Evolutionary conservation across 2,888 invertebrate genomes (phyloP).

Genomic region (Cistogaster globosa): DNA sequence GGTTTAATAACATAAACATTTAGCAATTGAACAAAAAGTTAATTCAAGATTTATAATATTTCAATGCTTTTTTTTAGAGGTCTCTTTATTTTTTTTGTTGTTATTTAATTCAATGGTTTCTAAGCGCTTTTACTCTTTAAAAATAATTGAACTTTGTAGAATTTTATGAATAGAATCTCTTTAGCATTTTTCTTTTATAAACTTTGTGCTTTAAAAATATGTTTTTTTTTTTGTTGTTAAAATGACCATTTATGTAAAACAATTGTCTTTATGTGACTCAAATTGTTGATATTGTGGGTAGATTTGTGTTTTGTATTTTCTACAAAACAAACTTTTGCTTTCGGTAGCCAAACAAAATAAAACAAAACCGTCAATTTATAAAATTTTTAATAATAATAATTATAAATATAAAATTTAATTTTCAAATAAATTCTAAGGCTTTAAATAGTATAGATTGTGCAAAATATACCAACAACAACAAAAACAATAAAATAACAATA

Average conservation of each 20-base stretch:
- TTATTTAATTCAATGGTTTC: neutral
- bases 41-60: neutral
- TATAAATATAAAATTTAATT: slow-evolving; percentile 38
- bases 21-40: too few species aligned
- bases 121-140: slow-evolving; percentile 29
- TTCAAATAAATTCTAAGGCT: slow-evolving; percentile 42
- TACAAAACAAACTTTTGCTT: slow-evolving; percentile 27
- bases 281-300: slow-evolving; percentile 55
- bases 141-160: neutral
- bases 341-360: neutral
- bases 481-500: slow-evolving; percentile 5
- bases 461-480: neutral
- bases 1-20: too few species aligned
- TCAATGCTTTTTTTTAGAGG: neutral
- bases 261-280: slow-evolving; percentile 37
- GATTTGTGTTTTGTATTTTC: slow-evolving; percentile 22
- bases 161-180: slow-evolving; percentile 15
- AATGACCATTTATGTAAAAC: slow-evolving; percentile 63
- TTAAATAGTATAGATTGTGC: slow-evolving; percentile 11
- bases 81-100: neutral
- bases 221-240: slow-evolving; percentile 12
- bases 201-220: neutral
- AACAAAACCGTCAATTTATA: neutral
- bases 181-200: too few species aligned
- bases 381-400: slow-evolving; percentile 43